Conservation (phyloP, 1,140 invertebrate species). For the Tetramorium parvispinum region DNA sequence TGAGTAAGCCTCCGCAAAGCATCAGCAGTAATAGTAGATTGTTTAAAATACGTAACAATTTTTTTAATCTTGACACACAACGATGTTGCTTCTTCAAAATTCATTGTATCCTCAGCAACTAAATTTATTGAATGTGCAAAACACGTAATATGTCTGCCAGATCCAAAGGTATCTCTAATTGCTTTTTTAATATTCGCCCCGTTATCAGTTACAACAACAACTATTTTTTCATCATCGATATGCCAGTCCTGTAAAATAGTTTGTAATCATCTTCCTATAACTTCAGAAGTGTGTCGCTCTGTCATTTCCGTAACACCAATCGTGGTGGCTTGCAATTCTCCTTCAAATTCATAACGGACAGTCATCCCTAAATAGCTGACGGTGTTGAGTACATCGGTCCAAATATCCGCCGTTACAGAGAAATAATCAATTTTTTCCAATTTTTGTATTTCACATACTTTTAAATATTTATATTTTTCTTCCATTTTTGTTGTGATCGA, state of each 20-base stretch:
- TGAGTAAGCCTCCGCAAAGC: background rate
- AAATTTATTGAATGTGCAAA: slow-evolving; percentile 2
- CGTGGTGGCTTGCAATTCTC: background rate
- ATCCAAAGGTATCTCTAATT: background rate
- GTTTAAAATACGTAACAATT: background rate
- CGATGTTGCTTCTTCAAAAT: background rate
- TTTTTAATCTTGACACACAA: background rate
- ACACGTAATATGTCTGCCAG: background rate
- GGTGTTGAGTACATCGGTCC: background rate
- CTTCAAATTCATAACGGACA: background rate
- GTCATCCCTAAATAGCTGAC: slow-evolving; percentile 19
- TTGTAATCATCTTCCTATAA: background rate
- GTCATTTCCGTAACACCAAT: slow-evolving; percentile 21
- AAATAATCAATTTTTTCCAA: slow-evolving; percentile 16
- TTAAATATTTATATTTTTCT: slow-evolving; percentile 1
- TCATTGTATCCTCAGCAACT: background rate
- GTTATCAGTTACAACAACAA: background rate
- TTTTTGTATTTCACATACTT: background rate
- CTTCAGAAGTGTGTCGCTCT: slow-evolving; percentile 11
- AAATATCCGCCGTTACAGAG: background rate
- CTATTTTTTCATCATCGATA: background rate
- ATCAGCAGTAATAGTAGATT: background rate
- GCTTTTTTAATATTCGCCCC: background rate
- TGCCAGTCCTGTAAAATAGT: background rate
- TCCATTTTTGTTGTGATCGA: slow-evolving; percentile 9